A percentile compares a stretch with the other conserved stretches of the same genome.
phyloP scores from a whole-genome alignment of 2,888 invertebrate genomes.

The Microchrysa polita region DNA sequence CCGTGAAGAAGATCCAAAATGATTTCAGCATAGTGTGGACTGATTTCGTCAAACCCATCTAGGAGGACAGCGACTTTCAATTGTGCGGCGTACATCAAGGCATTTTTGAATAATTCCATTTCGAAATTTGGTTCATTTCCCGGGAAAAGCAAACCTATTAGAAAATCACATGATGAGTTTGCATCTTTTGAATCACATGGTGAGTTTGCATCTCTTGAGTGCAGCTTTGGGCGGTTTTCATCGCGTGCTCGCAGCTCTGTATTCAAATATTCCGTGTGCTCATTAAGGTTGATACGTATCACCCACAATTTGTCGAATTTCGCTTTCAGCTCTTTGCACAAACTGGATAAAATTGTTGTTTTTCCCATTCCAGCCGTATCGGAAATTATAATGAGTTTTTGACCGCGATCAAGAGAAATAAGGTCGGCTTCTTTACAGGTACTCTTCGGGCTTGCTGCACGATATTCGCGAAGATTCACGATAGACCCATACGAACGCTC shows the following conservation, averaged over 20 bases:
- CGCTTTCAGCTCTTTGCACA: not conserved
- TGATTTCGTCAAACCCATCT: constrained; percentile 41
- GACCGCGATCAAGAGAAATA: no score
- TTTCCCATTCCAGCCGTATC: constrained; percentile 29
- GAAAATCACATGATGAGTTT: not conserved
- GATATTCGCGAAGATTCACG: no score
- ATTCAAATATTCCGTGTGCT: not conserved
- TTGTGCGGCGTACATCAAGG: not conserved
- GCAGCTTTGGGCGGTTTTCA: not conserved
- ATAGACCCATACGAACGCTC: no score
- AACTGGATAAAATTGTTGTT: not conserved
- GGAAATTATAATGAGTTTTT: constrained; percentile 21
- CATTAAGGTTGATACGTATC: constrained; percentile 29
- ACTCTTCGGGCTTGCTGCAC: not conserved
- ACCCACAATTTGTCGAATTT: constrained; percentile 1
- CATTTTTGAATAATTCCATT: not conserved
- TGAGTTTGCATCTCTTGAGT: not conserved
- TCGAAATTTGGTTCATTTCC: not conserved
- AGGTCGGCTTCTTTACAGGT: not conserved
- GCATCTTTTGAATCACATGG: no score
- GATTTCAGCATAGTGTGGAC: constrained; percentile 11
- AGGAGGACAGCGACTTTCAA: constrained; percentile 24
- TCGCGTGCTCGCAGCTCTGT: not conserved
- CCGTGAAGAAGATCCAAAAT: no score
- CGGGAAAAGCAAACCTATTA: not conserved